These are phyloP conservation scores for Polypedilum pembai DNA, from an alignment of 1,140 invertebrate species.

Conservation along the genomic window DNA sequence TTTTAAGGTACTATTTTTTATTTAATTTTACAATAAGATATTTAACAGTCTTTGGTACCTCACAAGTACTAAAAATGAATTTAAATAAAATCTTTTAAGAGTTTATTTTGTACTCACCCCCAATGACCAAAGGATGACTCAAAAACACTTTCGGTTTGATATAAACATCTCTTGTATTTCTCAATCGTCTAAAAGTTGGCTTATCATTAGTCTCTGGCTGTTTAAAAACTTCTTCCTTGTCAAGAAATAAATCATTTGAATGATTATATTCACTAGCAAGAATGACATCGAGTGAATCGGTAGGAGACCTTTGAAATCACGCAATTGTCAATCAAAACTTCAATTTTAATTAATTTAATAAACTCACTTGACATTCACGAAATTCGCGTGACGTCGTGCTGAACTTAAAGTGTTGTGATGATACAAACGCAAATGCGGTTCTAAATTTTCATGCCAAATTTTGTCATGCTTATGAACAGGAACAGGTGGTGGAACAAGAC, in stretches of 20 bases:
- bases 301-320: conserved; percentile 45
- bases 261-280: conserved; percentile 54
- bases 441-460: conserved; percentile 40
- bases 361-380: conserved; percentile 43
- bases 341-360: not conserved
- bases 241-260: conserved; percentile 49
- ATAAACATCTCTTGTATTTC: conserved; percentile 48
- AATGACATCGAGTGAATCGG: conserved; percentile 54
- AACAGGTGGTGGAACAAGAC: conserved; percentile 34
- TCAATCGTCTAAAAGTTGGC: conserved; percentile 48
- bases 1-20: too few species aligned
- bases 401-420: conserved; percentile 54
- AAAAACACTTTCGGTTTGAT: conserved; percentile 32
- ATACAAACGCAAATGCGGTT: conserved; percentile 48
- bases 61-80: too few species aligned
- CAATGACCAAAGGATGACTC: conserved; percentile 40
- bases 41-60: too few species aligned
- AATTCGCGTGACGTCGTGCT: conserved; percentile 48
- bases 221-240: conserved; percentile 50
- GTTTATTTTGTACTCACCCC: conserved; percentile 32
- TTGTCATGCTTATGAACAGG: conserved; percentile 38
- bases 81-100: too few species aligned
- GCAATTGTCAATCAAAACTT: not conserved
- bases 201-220: conserved; percentile 51
- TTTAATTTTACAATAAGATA: too few species aligned